Evolutionary conservation across 2,888 invertebrate species (phyloP).

Genomic region (Vesta saturnalis): DNA sequence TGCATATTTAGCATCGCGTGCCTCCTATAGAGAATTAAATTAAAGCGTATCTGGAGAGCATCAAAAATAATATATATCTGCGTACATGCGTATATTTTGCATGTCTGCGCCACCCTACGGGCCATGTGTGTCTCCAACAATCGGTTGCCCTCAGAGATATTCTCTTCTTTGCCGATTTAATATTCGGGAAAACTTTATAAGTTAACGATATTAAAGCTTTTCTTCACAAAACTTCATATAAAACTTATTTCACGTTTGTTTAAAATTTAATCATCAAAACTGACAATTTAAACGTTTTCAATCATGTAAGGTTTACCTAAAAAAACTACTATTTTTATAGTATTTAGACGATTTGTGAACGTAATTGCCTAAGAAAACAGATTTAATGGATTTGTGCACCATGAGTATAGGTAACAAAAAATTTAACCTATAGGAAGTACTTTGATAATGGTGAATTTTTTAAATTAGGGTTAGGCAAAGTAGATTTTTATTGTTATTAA

Average conservation of each 20-base stretch:
- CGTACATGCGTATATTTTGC: slow-evolving; percentile 55
- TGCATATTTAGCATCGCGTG: slow-evolving; percentile 59
- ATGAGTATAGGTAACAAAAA: no score
- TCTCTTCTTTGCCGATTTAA: slow-evolving; percentile 18
- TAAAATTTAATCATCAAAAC: not conserved
- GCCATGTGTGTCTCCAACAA: slow-evolving; percentile 56
- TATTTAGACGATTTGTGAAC: no score
- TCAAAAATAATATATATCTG: slow-evolving; percentile 61
- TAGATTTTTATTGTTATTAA: no score
- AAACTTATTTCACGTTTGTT: not conserved
- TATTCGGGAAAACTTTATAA: slow-evolving; percentile 23
- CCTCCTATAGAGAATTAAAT: slow-evolving; percentile 60
- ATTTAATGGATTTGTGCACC: no score
- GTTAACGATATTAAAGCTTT: not conserved
- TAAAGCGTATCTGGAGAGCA: slow-evolving; percentile 60
- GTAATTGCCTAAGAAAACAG: no score
- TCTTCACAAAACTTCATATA: not conserved
- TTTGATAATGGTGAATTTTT: no score
- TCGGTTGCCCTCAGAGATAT: slow-evolving; percentile 28
- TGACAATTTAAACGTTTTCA: no score
- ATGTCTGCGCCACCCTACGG: slow-evolving; percentile 54
- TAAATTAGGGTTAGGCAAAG: no score
- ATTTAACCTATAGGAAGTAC: no score
- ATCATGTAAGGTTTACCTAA: no score
- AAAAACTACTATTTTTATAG: no score